These are phyloP conservation scores for Symphodus melops DNA, from an alignment of 2,113 vertebrate genomes.

Conservation along the genomic window DNA sequence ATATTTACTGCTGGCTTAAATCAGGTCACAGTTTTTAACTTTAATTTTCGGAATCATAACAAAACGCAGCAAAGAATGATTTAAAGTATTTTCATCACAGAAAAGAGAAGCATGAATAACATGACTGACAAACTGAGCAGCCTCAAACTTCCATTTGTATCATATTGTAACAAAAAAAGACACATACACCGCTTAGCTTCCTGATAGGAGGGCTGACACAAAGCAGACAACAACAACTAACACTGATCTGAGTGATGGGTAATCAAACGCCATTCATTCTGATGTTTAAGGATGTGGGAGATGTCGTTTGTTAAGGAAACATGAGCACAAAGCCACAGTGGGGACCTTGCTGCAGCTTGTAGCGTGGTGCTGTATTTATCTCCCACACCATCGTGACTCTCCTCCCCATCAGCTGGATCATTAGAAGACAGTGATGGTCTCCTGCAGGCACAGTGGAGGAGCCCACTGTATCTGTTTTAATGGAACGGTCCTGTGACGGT, in stretches of 20 bases:
- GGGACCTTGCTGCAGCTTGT: slow-evolving; percentile 12
- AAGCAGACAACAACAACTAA: too few relatives aligned
- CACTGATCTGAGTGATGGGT: slow-evolving; percentile 14
- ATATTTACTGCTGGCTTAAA: not conserved
- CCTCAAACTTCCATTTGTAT: not conserved
- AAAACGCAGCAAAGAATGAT: too few relatives aligned
- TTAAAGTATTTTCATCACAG: too few relatives aligned
- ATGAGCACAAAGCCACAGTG: slow-evolving; percentile 23
- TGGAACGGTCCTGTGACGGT: not conserved
- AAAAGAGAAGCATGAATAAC: too few relatives aligned
- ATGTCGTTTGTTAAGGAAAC: slow-evolving; percentile 51
- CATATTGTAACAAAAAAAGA: too few relatives aligned
- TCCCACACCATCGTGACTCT: slow-evolving; percentile 51
- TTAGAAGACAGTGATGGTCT: slow-evolving; percentile 14
- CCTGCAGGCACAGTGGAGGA: slow-evolving; percentile 10
- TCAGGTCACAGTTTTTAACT: not conserved
- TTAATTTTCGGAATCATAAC: too few relatives aligned
- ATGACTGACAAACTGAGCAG: not conserved
- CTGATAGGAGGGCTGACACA: too few relatives aligned
- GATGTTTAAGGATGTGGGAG: slow-evolving; percentile 34
- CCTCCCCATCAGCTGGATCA: slow-evolving; percentile 20
- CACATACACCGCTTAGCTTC: too few relatives aligned
- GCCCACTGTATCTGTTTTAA: slow-evolving; percentile 10
- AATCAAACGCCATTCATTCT: slow-evolving; percentile 17
- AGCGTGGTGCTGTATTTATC: slow-evolving; percentile 30